Evolutionary conservation across 2,113 vertebrate species (phyloP).

Genomic region (Neogobius melanostomus): DNA sequence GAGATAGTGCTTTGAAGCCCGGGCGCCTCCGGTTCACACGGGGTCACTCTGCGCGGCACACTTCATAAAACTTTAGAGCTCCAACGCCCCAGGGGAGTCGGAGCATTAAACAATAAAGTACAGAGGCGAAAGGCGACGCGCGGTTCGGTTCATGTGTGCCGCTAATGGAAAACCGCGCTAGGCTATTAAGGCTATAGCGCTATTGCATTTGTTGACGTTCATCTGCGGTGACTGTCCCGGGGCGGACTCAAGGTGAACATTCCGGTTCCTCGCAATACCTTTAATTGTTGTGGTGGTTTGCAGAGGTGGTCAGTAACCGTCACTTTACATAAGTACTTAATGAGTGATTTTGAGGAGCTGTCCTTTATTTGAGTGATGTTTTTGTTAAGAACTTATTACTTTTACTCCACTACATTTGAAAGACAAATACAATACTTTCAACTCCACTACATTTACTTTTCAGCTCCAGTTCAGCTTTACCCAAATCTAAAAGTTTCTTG

Average conservation of each 20-base stretch:
- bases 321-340: no score
- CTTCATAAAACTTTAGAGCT: constrained; percentile 47
- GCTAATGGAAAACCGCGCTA: constrained; percentile 40
- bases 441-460: no score
- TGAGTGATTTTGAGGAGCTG: no score
- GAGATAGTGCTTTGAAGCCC: constrained; percentile 42
- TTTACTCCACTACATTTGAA: no score
- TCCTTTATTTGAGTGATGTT: no score
- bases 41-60: constrained; percentile 26
- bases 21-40: constrained; percentile 38
- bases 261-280: no score
- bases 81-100: constrained; percentile 9
- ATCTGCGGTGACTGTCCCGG: neutral
- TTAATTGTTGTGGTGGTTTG: no score
- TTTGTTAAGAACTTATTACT: no score
- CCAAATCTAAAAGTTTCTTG: no score
- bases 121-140: constrained; percentile 27
- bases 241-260: neutral
- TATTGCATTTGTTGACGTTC: neutral
- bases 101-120: constrained; percentile 39
- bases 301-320: no score
- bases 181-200: constrained; percentile 11
- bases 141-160: constrained; percentile 27
- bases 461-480: no score
- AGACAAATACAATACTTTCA: no score